A percentile compares a stretch with the other conserved stretches of the same genome.
These are phyloP conservation scores for Pandemis corylana DNA, from an alignment of 2,888 invertebrate genomes.

Conservation along the genomic window DNA sequence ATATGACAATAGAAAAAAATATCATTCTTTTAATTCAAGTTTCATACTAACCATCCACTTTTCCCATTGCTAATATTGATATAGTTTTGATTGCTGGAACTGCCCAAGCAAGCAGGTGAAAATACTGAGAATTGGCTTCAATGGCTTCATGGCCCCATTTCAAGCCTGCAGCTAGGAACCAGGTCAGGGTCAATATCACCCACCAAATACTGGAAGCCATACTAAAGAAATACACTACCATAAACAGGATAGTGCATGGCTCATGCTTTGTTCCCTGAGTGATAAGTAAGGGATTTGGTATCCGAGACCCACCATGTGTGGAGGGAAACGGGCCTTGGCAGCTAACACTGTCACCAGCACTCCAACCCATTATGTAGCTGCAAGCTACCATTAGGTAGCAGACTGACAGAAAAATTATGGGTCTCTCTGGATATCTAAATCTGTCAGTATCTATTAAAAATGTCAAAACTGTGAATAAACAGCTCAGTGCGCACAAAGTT, in stretches of 20 bases:
- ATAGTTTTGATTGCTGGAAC: slow-evolving; percentile 98
- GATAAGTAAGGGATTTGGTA: slow-evolving; percentile 92
- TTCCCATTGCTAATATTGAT: slow-evolving; percentile 96
- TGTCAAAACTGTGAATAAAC: slow-evolving; percentile 96
- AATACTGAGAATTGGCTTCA: slow-evolving; percentile 98
- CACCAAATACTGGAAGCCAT: slow-evolving; percentile 99
- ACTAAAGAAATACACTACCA: slow-evolving; percentile 97
- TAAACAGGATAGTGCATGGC: slow-evolving; percentile 96
- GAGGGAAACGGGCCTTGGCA: slow-evolving; percentile 92
- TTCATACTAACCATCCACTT: slow-evolving; percentile 93
- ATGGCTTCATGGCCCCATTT: slow-evolving; percentile 99
- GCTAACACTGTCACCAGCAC: slow-evolving; percentile 92
- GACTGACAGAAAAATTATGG: slow-evolving; percentile 98
- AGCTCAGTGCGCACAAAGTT: slow-evolving; percentile 94
- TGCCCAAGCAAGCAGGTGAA: slow-evolving; percentile 99
- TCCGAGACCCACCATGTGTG: slow-evolving; percentile 87
- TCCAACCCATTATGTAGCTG: slow-evolving; percentile 95
- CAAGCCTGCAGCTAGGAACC: slow-evolving; percentile 98
- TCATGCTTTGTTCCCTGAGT: slow-evolving; percentile 94
- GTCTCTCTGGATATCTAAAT: slow-evolving; percentile 98
- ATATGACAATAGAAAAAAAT: neutral
- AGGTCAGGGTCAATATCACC: slow-evolving; percentile 97
- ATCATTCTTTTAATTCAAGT: neutral
- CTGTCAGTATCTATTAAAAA: slow-evolving; percentile 97
- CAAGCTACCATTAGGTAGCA: slow-evolving; percentile 98